phyloP scores from a whole-genome alignment of 1,140 invertebrate genomes.

The Pseudomyrmex pallidus region DNA sequence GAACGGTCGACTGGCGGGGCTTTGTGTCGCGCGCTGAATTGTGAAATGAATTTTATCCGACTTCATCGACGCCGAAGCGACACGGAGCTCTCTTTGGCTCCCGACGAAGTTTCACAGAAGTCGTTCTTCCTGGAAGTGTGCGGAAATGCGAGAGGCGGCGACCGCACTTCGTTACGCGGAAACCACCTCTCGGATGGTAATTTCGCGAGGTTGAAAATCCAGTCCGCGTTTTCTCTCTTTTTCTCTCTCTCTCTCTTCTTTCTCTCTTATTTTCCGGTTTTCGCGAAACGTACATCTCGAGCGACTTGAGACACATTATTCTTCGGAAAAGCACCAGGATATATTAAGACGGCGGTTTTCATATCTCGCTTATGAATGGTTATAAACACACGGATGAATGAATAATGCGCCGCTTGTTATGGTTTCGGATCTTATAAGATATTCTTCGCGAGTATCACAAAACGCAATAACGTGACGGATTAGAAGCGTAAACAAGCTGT shows the following conservation, averaged over 20 bases:
- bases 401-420: constrained; percentile 47
- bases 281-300: constrained; percentile 33
- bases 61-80: constrained; percentile 47
- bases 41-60: constrained; percentile 54
- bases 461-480: not conserved
- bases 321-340: constrained; percentile 37
- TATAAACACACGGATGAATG: constrained; percentile 47
- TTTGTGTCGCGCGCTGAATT: constrained; percentile 47
- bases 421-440: constrained; percentile 26
- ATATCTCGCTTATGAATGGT: constrained; percentile 57
- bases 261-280: constrained; percentile 2
- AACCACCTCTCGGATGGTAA: constrained; percentile 54
- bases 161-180: constrained; percentile 58
- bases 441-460: not conserved
- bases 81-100: constrained; percentile 36
- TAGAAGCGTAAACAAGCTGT: constrained; percentile 16
- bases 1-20: constrained; percentile 22
- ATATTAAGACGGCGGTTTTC: constrained; percentile 52
- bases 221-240: constrained; percentile 23
- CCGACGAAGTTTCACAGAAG: constrained; percentile 52
- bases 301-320: constrained; percentile 48
- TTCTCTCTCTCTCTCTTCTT: not conserved
- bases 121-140: constrained; percentile 52
- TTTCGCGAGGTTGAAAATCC: constrained; percentile 50
- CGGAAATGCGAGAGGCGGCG: constrained; percentile 55